A percentile compares a stretch with the other conserved stretches of the same genome.
These are phyloP conservation scores for Rhabdomys pumilio DNA, from an alignment of 2,797 vertebrate genomes.

Conservation along the genomic window DNA sequence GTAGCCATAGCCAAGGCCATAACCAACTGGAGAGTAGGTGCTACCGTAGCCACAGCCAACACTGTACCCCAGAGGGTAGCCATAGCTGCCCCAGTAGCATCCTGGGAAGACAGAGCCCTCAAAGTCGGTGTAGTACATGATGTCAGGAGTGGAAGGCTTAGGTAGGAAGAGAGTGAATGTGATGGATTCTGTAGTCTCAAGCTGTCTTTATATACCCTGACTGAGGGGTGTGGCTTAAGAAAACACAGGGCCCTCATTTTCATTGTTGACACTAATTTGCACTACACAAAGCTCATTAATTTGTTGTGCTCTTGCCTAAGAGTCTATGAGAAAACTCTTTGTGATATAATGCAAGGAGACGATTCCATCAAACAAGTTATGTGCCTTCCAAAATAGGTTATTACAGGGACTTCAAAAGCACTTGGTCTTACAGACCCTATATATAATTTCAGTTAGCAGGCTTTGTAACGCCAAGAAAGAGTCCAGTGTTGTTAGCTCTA, in stretches of 20 bases:
- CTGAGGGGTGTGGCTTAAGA: slow-evolving; percentile 35
- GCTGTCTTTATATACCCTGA: slow-evolving; percentile 73
- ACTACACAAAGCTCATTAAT: slow-evolving; percentile 78
- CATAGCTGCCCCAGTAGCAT: slow-evolving; percentile 82
- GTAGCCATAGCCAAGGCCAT: slow-evolving; percentile 80
- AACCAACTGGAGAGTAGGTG: slow-evolving; percentile 79
- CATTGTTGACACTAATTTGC: slow-evolving; percentile 76
- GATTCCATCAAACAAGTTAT: slow-evolving; percentile 61
- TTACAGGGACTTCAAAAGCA: slow-evolving; percentile 73
- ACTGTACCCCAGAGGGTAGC: slow-evolving; percentile 82
- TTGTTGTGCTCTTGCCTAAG: slow-evolving; percentile 73
- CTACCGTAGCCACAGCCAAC: slow-evolving; percentile 82
- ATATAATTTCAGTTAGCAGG: neutral
- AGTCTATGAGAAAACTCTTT: slow-evolving; percentile 65
- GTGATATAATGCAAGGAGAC: neutral
- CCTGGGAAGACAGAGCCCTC: slow-evolving; percentile 68
- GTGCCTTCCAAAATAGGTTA: slow-evolving; percentile 46
- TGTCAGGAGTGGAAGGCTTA: neutral
- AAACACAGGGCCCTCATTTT: slow-evolving; percentile 57
- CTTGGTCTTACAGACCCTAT: neutral
- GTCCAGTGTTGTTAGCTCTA: neutral
- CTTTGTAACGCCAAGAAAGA: slow-evolving; percentile 24
- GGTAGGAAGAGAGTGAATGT: neutral
- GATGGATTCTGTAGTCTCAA: neutral
- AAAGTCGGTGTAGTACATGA: slow-evolving; percentile 71